Evolutionary conservation across 2,888 invertebrate species (phyloP).

Genomic region (Augiades crinisus): DNA sequence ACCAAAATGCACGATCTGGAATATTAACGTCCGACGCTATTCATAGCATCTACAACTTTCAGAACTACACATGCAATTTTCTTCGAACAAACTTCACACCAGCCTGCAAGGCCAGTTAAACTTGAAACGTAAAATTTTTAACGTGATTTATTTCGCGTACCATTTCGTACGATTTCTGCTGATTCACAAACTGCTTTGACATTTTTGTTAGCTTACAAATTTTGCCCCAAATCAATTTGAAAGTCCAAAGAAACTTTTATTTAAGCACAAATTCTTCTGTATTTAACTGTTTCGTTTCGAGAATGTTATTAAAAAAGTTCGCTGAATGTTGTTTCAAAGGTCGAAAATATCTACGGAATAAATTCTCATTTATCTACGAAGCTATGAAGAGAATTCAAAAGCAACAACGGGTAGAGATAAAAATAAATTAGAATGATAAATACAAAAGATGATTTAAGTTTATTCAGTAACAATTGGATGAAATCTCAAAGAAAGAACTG

Average conservation of each 20-base stretch:
- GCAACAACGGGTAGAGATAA: slow-evolving; percentile 1
- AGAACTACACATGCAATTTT: slow-evolving; percentile 15
- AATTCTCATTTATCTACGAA: slow-evolving; percentile 16
- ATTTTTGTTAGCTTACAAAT: slow-evolving; percentile 14
- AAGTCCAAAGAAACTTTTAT: slow-evolving; percentile 12
- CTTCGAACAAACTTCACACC: slow-evolving; percentile 13
- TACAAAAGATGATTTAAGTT: not conserved
- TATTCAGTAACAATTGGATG: not conserved
- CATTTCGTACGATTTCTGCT: slow-evolving; percentile 13
- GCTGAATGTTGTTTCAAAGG: slow-evolving; percentile 18
- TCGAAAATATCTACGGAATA: slow-evolving; percentile 16
- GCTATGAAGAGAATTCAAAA: slow-evolving; percentile 10
- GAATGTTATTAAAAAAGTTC: slow-evolving; percentile 24
- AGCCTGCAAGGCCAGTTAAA: slow-evolving; percentile 12
- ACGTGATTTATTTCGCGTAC: slow-evolving; percentile 18
- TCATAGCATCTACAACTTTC: not conserved
- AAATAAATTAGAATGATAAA: not conserved
- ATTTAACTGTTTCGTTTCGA: slow-evolving; percentile 25
- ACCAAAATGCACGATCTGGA: too few relatives aligned
- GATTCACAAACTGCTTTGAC: slow-evolving; percentile 17
- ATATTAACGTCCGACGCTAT: too few relatives aligned
- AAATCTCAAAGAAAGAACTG: not conserved
- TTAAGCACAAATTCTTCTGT: slow-evolving; percentile 22
- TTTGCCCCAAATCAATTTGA: slow-evolving; percentile 20
- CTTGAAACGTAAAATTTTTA: slow-evolving; percentile 12